Evolutionary conservation across 2,113 vertebrate genomes (phyloP).

Genomic region (Aegotheles bennettii): DNA sequence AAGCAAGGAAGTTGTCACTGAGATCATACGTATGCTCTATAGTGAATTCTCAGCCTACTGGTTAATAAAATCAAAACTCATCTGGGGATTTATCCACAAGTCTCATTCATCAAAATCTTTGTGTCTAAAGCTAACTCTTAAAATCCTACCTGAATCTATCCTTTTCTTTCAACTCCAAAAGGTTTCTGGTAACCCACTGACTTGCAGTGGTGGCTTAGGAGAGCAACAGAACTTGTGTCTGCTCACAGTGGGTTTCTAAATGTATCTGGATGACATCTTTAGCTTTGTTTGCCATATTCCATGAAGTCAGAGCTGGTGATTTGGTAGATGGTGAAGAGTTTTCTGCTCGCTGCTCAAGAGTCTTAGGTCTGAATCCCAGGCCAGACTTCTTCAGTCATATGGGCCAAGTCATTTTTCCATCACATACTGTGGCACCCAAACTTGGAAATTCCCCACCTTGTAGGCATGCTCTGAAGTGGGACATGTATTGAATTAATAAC

Average conservation of each 20-base stretch:
- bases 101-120: background rate
- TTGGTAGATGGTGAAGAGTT: background rate
- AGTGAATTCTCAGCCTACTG: background rate
- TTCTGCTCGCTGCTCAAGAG: background rate
- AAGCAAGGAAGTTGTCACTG: background rate
- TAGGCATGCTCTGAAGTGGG: background rate
- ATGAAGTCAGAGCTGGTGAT: background rate
- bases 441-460: background rate
- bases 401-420: background rate
- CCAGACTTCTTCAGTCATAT: background rate
- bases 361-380: background rate
- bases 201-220: background rate
- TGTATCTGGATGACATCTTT: background rate
- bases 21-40: fast-evolving
- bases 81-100: background rate
- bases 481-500: background rate
- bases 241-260: background rate
- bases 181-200: background rate
- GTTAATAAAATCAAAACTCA: background rate
- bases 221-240: background rate
- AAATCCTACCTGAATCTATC: background rate
- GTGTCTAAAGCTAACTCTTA: background rate
- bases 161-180: background rate
- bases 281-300: background rate
- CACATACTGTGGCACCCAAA: background rate